Evolutionary conservation across 2,888 invertebrate species (phyloP).

Genomic region (Cheiracanthium punctorium): DNA sequence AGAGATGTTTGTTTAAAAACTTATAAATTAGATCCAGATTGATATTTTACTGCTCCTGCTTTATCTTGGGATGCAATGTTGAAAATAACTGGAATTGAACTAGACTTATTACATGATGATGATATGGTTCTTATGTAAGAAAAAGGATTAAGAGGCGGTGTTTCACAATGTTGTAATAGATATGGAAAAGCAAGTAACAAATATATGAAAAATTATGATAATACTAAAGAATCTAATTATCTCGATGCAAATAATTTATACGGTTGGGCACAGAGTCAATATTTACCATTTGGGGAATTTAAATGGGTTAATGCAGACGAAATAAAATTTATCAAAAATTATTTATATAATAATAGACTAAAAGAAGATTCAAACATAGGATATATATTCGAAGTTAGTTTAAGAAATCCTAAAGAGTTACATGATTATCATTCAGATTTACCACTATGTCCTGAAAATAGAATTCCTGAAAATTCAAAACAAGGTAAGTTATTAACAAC

Average conservation of each 20-base stretch:
- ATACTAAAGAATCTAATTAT: slow-evolving; percentile 24
- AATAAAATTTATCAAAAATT: not conserved
- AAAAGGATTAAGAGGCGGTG: slow-evolving; percentile 65
- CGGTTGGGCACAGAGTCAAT: slow-evolving; percentile 70
- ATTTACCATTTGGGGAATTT: slow-evolving; percentile 69
- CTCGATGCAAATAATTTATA: slow-evolving; percentile 71
- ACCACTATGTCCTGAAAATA: slow-evolving; percentile 35
- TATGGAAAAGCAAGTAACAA: slow-evolving; percentile 49
- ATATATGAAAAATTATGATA: slow-evolving; percentile 51
- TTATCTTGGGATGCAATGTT: slow-evolving; percentile 74
- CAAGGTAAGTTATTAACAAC: slow-evolving; percentile 43
- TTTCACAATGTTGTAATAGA: slow-evolving; percentile 40
- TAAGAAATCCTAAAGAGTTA: slow-evolving; percentile 20
- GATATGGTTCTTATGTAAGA: slow-evolving; percentile 73
- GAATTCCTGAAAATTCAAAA: slow-evolving; percentile 30
- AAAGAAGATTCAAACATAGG: slow-evolving; percentile 20
- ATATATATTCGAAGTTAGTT: slow-evolving; percentile 40
- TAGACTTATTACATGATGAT: slow-evolving; percentile 73
- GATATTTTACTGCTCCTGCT: slow-evolving; percentile 24
- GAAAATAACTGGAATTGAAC: slow-evolving; percentile 72
- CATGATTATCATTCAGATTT: slow-evolving; percentile 42
- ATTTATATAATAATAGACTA: too few species aligned
- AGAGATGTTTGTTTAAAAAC: slow-evolving; percentile 71
- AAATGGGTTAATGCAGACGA: slow-evolving; percentile 41
- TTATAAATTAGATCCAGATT: slow-evolving; percentile 73